Conservation (phyloP, 2,113 vertebrate genomes). For the Mesocricetus auratus region DNA sequence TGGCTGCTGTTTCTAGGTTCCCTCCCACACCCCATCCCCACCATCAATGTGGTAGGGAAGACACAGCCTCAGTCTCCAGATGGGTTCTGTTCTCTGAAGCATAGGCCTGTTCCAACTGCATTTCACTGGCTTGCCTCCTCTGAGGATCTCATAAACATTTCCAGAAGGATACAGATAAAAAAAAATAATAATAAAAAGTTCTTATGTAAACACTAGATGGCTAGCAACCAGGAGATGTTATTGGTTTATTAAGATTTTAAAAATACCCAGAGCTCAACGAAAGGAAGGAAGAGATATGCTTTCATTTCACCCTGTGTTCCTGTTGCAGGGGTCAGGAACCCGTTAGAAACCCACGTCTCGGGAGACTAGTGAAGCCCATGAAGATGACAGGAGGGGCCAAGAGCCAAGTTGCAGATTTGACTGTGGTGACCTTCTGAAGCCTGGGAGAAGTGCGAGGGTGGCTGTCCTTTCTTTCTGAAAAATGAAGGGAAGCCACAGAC, state of each 20-base stretch:
- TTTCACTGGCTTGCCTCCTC: slow-evolving; percentile 62
- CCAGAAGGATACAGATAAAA: slow-evolving; percentile 79
- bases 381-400: neutral
- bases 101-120: slow-evolving; percentile 53
- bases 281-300: slow-evolving; percentile 58
- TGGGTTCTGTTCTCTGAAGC: slow-evolving; percentile 69
- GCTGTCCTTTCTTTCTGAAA: neutral
- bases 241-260: slow-evolving; percentile 78
- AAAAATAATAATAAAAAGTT: neutral
- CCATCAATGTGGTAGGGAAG: neutral
- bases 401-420: neutral
- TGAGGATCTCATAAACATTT: slow-evolving; percentile 77
- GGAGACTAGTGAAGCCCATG: neutral
- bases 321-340: slow-evolving; percentile 21
- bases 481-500: neutral
- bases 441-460: neutral
- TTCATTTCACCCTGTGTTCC: slow-evolving; percentile 52
- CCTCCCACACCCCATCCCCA: neutral
- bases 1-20: neutral
- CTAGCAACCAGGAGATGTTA: slow-evolving; percentile 74
- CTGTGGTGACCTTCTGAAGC: neutral
- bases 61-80: slow-evolving; percentile 66
- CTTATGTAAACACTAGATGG: slow-evolving; percentile 76
- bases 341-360: neutral
- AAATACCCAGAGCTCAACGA: slow-evolving; percentile 69